A percentile compares a stretch with the other conserved stretches of the same genome.
These are phyloP conservation scores for Hoplodrina blanda DNA, from an alignment of 2,888 invertebrate species.

Conservation along the genomic window DNA sequence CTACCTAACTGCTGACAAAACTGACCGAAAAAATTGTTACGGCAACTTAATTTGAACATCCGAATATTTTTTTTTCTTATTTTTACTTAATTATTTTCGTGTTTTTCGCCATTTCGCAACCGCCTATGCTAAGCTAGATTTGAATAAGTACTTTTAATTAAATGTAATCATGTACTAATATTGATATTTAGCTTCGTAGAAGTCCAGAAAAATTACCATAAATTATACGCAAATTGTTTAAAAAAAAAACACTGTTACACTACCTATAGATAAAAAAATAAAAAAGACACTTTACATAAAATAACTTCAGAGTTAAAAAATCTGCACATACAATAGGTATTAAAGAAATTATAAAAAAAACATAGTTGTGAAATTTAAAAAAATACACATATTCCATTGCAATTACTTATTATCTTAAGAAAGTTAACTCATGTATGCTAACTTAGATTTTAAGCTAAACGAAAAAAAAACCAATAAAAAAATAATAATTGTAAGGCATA, in stretches of 20 bases:
- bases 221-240: slow-evolving; percentile 37
- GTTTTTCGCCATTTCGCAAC: slow-evolving; percentile 54
- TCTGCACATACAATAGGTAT: slow-evolving; percentile 36
- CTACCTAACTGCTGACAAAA: background rate
- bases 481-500: slow-evolving; percentile 50
- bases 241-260: slow-evolving; percentile 32
- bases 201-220: slow-evolving; percentile 35
- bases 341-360: slow-evolving; percentile 26
- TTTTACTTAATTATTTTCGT: slow-evolving; percentile 54
- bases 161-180: slow-evolving; percentile 42
- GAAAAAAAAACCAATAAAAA: slow-evolving; percentile 52
- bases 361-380: slow-evolving; percentile 30
- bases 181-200: slow-evolving; percentile 42
- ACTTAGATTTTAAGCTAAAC: slow-evolving; percentile 46
- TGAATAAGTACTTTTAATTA: slow-evolving; percentile 29
- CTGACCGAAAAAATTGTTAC: slow-evolving; percentile 55
- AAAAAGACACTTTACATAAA: slow-evolving; percentile 18
- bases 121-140: slow-evolving; percentile 58
- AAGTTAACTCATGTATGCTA: slow-evolving; percentile 46
- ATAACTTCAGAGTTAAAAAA: slow-evolving; percentile 58
- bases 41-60: slow-evolving; percentile 7
- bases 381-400: slow-evolving; percentile 21
- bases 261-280: background rate
- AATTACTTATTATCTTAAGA: slow-evolving; percentile 26
- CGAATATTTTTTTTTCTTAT: slow-evolving; percentile 46